Evolutionary conservation across 2,888 invertebrate genomes (phyloP).

Genomic region (Leptopilina syphax): DNA sequence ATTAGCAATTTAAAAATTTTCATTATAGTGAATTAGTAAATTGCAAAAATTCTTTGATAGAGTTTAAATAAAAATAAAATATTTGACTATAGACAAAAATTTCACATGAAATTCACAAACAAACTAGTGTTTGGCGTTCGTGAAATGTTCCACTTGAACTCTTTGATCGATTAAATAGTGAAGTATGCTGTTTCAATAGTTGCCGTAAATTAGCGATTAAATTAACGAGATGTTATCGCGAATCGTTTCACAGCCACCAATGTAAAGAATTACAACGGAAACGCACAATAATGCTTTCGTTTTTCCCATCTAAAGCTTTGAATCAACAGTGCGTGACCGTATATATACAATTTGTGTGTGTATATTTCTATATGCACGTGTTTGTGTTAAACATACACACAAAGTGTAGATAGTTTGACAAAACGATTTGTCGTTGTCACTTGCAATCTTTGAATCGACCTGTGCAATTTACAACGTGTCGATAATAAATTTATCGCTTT

Average conservation of each 20-base stretch:
- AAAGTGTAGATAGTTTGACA: slow-evolving; percentile 53
- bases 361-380: neutral
- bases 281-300: neutral
- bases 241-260: slow-evolving; percentile 30
- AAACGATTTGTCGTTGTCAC: slow-evolving; percentile 66
- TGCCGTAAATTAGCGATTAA: slow-evolving; percentile 46
- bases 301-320: slow-evolving; percentile 49
- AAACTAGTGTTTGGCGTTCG: neutral
- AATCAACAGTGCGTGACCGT: slow-evolving; percentile 54
- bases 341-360: slow-evolving; percentile 56
- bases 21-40: no score
- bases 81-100: no score
- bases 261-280: slow-evolving; percentile 25
- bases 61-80: no score
- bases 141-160: neutral
- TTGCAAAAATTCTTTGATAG: no score
- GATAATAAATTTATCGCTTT: slow-evolving; percentile 33
- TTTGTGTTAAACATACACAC: no score
- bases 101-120: neutral
- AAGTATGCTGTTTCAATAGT: slow-evolving; percentile 16
- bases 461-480: slow-evolving; percentile 45
- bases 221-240: slow-evolving; percentile 47
- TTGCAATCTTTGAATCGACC: slow-evolving; percentile 60
- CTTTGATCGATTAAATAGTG: neutral
- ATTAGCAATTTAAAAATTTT: no score